Conservation (phyloP, 53 echinoderm and acorn worm species). For the Zoroaster sp. region DNA sequence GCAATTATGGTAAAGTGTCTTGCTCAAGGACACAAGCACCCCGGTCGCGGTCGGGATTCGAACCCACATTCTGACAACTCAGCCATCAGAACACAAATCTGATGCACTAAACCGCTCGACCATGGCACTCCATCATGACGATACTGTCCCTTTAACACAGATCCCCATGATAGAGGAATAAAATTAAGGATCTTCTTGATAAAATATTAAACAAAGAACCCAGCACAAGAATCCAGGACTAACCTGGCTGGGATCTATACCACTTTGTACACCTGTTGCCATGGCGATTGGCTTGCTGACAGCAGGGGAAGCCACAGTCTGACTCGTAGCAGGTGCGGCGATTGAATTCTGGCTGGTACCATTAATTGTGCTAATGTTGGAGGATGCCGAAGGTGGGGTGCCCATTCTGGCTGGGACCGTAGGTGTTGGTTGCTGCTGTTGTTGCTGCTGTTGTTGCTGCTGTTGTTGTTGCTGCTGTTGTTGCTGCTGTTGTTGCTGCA, state of each 20-base stretch:
- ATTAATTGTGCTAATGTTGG: neutral
- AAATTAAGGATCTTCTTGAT: too few species aligned
- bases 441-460: neutral
- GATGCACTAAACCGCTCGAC: too few species aligned
- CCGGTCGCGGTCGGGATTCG: too few species aligned
- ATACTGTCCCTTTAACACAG: neutral
- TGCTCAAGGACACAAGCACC: too few species aligned
- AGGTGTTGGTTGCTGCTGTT: neutral
- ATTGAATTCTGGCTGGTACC: conserved; percentile 20
- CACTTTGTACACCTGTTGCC: conserved; percentile 5
- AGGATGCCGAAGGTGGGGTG: conserved; percentile 23
- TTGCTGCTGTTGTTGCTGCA: neutral
- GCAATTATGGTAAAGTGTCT: too few species aligned
- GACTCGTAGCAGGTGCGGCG: neutral
- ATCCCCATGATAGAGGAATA: too few species aligned
- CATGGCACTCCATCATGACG: too few species aligned
- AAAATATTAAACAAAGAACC: too few species aligned
- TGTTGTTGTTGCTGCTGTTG: conserved; percentile 14
- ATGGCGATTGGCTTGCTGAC: conserved; percentile 20
- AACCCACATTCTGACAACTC: too few species aligned
- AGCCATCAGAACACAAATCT: too few species aligned
- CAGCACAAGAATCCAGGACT: too few species aligned
- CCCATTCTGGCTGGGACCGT: conserved; percentile 26
- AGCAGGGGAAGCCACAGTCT: conserved; percentile 43
- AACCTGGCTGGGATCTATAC: conserved; percentile 57